Evolutionary conservation across 2,888 invertebrate genomes (phyloP).

Genomic region (Acrobasis suavella): DNA sequence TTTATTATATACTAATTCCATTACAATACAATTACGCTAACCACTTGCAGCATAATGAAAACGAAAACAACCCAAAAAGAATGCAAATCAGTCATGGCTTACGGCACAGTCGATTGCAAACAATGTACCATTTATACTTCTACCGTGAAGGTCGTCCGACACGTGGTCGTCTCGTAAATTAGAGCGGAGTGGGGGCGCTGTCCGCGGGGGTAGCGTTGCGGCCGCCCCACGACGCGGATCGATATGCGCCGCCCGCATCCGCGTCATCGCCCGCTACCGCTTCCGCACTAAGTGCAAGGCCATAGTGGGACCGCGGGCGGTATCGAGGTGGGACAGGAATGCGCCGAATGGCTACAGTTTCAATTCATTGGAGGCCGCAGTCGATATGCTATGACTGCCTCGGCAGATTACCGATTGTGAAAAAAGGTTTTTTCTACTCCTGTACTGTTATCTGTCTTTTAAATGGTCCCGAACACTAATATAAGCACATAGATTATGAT

Average conservation of each 20-base stretch:
- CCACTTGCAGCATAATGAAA: not conserved
- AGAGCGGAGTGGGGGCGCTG: constrained; percentile 37
- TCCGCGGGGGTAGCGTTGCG: constrained; percentile 26
- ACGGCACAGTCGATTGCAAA: constrained; percentile 13
- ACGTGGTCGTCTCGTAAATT: constrained; percentile 59
- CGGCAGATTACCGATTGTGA: not conserved
- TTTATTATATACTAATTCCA: no score
- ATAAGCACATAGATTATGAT: no score
- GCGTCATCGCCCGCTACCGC: constrained; percentile 51
- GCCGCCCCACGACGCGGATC: constrained; percentile 30
- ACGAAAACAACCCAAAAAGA: not conserved
- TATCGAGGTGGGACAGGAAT: not conserved
- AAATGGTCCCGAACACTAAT: no score
- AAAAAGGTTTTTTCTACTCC: no score
- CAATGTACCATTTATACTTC: constrained; percentile 39
- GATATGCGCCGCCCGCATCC: constrained; percentile 39
- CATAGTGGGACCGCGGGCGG: constrained; percentile 5
- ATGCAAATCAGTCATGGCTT: not conserved
- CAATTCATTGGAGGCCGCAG: not conserved
- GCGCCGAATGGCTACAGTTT: not conserved
- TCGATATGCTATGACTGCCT: not conserved
- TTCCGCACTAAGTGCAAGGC: constrained; percentile 29
- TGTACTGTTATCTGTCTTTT: no score
- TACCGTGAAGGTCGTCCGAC: constrained; percentile 58
- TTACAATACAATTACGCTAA: no score